Percentiles rank a stretch among this genome's conserved stretches.
phyloP scores from a whole-genome alignment of 2,888 invertebrate genomes.

The Neria commutata region DNA sequence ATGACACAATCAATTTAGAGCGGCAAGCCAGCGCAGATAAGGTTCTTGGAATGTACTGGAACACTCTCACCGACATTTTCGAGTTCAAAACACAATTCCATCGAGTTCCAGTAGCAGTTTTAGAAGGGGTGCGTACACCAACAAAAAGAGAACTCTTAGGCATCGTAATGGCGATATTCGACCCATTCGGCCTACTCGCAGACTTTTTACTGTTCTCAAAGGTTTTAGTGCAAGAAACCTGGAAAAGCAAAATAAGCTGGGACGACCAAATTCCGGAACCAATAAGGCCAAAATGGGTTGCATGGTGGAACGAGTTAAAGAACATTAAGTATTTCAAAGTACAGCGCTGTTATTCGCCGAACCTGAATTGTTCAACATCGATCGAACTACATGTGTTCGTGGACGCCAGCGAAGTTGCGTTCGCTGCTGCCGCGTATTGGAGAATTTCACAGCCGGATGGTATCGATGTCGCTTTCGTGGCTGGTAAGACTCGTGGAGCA shows the following conservation, averaged over 20 bases:
- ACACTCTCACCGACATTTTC: slow-evolving; percentile 25
- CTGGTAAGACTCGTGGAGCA: slow-evolving; percentile 15
- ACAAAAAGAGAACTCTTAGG: slow-evolving; percentile 23
- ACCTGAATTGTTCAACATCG: not conserved
- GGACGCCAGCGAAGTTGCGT: slow-evolving; percentile 21
- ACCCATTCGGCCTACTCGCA: slow-evolving; percentile 31
- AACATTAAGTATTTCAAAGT: slow-evolving; percentile 6
- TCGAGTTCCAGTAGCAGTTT: not conserved
- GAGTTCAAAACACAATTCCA: slow-evolving; percentile 12
- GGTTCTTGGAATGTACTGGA: slow-evolving; percentile 31
- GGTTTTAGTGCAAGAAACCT: slow-evolving; percentile 21
- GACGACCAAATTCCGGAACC: slow-evolving; percentile 16
- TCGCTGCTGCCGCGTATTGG: slow-evolving; percentile 16
- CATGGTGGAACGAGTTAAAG: slow-evolving; percentile 22
- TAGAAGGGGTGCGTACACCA: not conserved
- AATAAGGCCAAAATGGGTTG: slow-evolving; percentile 12
- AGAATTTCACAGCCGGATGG: not conserved
- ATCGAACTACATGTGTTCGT: slow-evolving; percentile 19
- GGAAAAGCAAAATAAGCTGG: slow-evolving; percentile 15
- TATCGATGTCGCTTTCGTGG: slow-evolving; percentile 14
- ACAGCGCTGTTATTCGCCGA: slow-evolving; percentile 8
- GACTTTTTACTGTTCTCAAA: slow-evolving; percentile 30
- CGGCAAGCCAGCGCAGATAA: slow-evolving; percentile 5
- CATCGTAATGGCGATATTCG: slow-evolving; percentile 17
- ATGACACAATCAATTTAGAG: not conserved